These are phyloP conservation scores for Crotalus horridus DNA, from an alignment of 2,113 vertebrate species.

Conservation along the genomic window DNA sequence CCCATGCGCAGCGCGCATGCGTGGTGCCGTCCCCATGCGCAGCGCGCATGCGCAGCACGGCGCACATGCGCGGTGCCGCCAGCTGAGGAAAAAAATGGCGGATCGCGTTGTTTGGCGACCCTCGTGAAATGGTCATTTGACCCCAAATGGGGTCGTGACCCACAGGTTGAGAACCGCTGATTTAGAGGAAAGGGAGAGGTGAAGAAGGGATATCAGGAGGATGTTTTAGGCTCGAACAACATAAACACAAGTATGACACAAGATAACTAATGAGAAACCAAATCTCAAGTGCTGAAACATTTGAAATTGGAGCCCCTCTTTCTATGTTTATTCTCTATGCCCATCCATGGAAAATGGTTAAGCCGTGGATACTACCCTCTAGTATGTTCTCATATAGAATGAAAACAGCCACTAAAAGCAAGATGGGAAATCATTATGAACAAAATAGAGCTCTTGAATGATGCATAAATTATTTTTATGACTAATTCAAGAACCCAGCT, in stretches of 20 bases:
- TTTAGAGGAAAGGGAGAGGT: background rate
- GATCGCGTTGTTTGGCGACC: too few species aligned
- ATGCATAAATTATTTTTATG: background rate
- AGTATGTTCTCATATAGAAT: background rate
- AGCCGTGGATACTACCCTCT: constrained; percentile 1
- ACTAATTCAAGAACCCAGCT: background rate
- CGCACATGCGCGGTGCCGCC: too few species aligned
- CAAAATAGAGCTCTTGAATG: background rate
- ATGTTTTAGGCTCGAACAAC: background rate
- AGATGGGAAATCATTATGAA: background rate
- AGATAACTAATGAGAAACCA: background rate
- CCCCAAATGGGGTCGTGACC: too few species aligned
- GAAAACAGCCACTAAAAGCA: too few species aligned
- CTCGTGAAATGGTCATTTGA: too few species aligned
- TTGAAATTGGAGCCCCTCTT: background rate
- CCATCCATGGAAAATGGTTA: background rate
- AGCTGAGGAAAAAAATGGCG: too few species aligned
- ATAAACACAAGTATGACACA: background rate
- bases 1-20: too few species aligned
- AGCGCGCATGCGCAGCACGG: too few species aligned
- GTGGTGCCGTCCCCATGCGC: too few species aligned
- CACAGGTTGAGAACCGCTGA: too few species aligned
- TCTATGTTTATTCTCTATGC: background rate
- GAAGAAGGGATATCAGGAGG: background rate
- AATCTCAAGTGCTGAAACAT: background rate